A percentile compares a stretch with the other conserved stretches of the same genome.
Conservation (phyloP, 2,113 vertebrate genomes). For the Galemys pyrenaicus region DNA sequence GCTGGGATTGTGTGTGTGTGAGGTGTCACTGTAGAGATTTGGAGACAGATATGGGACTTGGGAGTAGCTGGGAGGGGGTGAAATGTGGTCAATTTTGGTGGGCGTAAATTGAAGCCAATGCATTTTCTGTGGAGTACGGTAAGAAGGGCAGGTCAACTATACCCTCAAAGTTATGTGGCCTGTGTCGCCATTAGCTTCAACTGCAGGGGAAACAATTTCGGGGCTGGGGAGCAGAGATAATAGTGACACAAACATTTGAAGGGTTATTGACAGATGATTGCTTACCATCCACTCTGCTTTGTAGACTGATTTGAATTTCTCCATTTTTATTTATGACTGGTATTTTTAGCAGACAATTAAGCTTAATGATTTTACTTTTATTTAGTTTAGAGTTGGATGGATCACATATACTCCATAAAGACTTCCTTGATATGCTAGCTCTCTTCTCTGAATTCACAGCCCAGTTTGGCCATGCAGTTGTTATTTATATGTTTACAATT, state of each 20-base stretch:
- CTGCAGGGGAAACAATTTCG: neutral
- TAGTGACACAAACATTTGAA: neutral
- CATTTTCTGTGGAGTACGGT: neutral
- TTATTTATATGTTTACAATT: neutral
- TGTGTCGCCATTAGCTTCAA: neutral
- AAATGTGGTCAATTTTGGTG: neutral
- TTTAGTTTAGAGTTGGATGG: neutral
- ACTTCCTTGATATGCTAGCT: neutral
- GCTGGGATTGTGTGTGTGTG: too few species aligned
- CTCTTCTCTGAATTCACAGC: neutral
- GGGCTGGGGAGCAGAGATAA: neutral
- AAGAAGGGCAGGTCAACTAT: neutral
- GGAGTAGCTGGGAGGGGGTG: neutral
- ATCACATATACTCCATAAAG: neutral
- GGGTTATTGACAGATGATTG: neutral
- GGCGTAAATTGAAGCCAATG: neutral
- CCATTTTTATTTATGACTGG: neutral
- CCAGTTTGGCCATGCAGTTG: neutral
- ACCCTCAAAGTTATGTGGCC: neutral
- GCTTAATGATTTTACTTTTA: neutral
- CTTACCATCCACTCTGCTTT: neutral
- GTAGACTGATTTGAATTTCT: conserved; percentile 9
- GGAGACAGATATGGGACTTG: neutral
- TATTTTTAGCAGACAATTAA: neutral
- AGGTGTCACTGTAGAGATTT: neutral